A percentile compares a stretch with the other conserved stretches of the same genome.
These are phyloP conservation scores for Stenichneumon culpator DNA, from an alignment of 2,888 invertebrate species.

Conservation along the genomic window DNA sequence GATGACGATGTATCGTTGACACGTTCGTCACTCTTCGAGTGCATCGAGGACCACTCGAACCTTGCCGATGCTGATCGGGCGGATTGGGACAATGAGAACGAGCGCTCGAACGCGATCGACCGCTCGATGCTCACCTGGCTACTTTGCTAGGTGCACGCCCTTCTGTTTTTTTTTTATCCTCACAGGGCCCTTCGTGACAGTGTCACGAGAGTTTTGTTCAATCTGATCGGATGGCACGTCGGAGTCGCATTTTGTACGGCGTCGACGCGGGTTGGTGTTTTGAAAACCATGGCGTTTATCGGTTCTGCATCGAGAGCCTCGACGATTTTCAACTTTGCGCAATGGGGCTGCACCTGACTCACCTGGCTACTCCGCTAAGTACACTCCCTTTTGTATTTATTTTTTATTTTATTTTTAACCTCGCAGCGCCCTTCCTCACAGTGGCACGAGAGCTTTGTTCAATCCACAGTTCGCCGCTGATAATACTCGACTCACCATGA, in stretches of 20 bases:
- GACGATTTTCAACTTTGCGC: constrained; percentile 69
- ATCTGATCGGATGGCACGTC: constrained; percentile 47
- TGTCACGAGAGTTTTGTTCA: constrained; percentile 24
- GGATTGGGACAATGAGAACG: constrained; percentile 79
- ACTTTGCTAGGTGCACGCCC: constrained; percentile 66
- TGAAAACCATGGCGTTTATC: constrained; percentile 40
- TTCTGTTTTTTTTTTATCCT: constrained; percentile 29
- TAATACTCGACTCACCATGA: constrained; percentile 57
- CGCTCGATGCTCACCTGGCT: constrained; percentile 73
- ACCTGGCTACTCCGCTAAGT: constrained; percentile 67
- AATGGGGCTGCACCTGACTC: constrained; percentile 79
- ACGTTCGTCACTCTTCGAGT: constrained; percentile 58
- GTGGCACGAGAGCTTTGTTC: constrained; percentile 30
- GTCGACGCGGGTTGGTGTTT: constrained; percentile 41
- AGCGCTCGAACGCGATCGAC: constrained; percentile 58
- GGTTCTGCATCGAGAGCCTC: constrained; percentile 33
- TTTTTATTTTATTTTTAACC: background rate
- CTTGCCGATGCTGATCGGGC: constrained; percentile 80
- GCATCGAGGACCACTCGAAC: constrained; percentile 75
- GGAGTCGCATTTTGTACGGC: constrained; percentile 17
- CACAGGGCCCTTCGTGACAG: background rate
- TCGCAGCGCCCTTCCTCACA: background rate
- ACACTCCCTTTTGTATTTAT: constrained; percentile 58
- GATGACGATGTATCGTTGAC: constrained; percentile 40
- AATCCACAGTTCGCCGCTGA: constrained; percentile 16